These are phyloP conservation scores for Gandaritis pyraliata DNA, from an alignment of 2,888 invertebrate genomes.

Conservation along the genomic window DNA sequence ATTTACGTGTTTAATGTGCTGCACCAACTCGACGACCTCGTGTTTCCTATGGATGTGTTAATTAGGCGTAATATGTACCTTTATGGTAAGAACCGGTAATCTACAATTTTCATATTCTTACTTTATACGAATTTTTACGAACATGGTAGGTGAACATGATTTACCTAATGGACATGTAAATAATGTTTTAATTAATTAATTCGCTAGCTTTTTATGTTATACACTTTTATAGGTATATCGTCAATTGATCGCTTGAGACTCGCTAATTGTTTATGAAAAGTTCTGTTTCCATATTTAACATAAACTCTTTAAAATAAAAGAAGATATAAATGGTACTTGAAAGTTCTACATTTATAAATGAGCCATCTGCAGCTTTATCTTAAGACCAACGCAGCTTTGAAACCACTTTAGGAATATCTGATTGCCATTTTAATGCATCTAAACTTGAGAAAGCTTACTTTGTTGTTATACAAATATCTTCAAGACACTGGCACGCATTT, in stretches of 20 bases:
- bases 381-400: conserved; percentile 18
- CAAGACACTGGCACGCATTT: too few relatives aligned
- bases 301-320: not conserved
- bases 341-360: conserved; percentile 16
- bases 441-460: conserved; percentile 20
- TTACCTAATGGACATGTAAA: too few relatives aligned
- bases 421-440: conserved; percentile 8
- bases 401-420: conserved; percentile 24
- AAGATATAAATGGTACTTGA: not conserved
- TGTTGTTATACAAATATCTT: conserved; percentile 15
- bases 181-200: too few relatives aligned
- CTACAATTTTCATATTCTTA: not conserved
- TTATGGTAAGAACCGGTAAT: not conserved
- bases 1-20: conserved; percentile 38
- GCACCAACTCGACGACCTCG: conserved; percentile 54
- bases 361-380: conserved; percentile 21
- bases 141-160: not conserved
- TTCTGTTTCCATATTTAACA: too few relatives aligned
- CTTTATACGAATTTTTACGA: not conserved
- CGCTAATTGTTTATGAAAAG: too few relatives aligned
- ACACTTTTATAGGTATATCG: too few relatives aligned
- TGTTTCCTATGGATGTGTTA: conserved; percentile 45
- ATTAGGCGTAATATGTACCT: not conserved
- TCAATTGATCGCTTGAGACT: too few relatives aligned
- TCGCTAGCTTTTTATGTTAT: too few relatives aligned